A percentile compares a stretch with the other conserved stretches of the same genome.
Conservation (phyloP, 2,113 vertebrate genomes). For the Nasalis larvatus region DNA sequence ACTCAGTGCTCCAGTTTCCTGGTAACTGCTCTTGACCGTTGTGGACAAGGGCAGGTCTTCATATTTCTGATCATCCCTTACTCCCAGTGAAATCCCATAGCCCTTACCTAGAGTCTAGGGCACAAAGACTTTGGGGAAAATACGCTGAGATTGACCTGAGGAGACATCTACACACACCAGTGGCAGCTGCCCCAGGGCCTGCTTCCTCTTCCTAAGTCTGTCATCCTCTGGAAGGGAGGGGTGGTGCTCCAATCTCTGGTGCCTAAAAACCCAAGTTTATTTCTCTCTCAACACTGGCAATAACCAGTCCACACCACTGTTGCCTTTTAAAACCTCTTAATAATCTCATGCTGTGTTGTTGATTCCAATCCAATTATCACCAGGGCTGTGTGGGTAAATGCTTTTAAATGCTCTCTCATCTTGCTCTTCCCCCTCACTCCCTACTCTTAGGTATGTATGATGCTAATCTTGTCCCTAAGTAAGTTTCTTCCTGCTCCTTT, state of each 20-base stretch:
- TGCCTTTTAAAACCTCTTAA: slow-evolving; percentile 72
- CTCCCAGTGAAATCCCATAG: slow-evolving; percentile 18
- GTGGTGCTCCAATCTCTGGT: slow-evolving; percentile 59
- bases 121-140: slow-evolving; percentile 36
- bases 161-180: slow-evolving; percentile 11
- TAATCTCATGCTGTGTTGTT: slow-evolving; percentile 66
- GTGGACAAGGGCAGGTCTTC: slow-evolving; percentile 40
- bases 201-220: slow-evolving; percentile 47
- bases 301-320: slow-evolving; percentile 74
- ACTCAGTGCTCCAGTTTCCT: slow-evolving; percentile 8
- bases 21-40: slow-evolving; percentile 43
- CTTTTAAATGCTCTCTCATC: slow-evolving; percentile 59
- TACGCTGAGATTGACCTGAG: slow-evolving; percentile 32
- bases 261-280: slow-evolving; percentile 67
- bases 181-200: slow-evolving; percentile 65
- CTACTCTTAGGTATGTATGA: slow-evolving; percentile 58
- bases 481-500: slow-evolving; percentile 64
- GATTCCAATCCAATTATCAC: slow-evolving; percentile 59
- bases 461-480: slow-evolving; percentile 64
- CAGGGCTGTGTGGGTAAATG: slow-evolving; percentile 68
- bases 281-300: slow-evolving; percentile 64
- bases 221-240: background rate
- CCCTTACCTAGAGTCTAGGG: slow-evolving; percentile 37
- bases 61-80: slow-evolving; percentile 54
- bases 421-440: background rate